Conservation (phyloP, 2,113 vertebrate species). For the Aramus guarauna region DNA sequence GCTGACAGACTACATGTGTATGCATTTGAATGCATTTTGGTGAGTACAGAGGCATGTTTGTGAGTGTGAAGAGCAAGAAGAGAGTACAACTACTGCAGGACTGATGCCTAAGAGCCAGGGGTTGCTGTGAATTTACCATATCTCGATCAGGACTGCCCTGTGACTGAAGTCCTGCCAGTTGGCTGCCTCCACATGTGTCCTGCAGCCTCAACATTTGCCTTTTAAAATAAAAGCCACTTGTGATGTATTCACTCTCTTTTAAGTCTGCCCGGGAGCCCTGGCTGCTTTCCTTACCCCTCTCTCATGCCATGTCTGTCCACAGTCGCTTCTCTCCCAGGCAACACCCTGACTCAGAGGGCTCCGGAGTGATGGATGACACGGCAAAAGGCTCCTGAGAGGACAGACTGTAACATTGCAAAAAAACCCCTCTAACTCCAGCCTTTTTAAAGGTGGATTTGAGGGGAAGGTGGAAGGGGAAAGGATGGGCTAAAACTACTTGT, state of each 20-base stretch:
- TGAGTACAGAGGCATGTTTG: not conserved
- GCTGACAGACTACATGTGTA: not conserved
- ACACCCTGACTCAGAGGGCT: not conserved
- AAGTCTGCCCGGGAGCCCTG: constrained; percentile 39
- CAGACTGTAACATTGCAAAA: not conserved
- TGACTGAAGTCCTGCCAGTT: constrained; percentile 62
- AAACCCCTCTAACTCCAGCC: not conserved
- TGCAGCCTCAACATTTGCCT: constrained; percentile 42
- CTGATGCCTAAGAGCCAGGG: not conserved
- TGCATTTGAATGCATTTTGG: not conserved
- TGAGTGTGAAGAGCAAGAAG: not conserved
- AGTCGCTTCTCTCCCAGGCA: not conserved
- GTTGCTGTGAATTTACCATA: constrained; percentile 46
- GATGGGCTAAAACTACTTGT: not conserved
- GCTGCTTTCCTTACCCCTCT: not conserved
- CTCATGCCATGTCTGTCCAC: not conserved
- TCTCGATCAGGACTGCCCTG: not conserved
- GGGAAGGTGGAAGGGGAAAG: not conserved
- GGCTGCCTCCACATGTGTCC: constrained; percentile 15
- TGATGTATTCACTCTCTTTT: constrained; percentile 52
- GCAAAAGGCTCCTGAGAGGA: not conserved
- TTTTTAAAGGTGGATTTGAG: not conserved
- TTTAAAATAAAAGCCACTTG: constrained; percentile 49
- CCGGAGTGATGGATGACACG: not conserved
- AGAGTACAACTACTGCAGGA: not conserved